A percentile compares a stretch with the other conserved stretches of the same genome.
Conservation (phyloP, 2,888 invertebrate species). For the Hedya salicella region DNA sequence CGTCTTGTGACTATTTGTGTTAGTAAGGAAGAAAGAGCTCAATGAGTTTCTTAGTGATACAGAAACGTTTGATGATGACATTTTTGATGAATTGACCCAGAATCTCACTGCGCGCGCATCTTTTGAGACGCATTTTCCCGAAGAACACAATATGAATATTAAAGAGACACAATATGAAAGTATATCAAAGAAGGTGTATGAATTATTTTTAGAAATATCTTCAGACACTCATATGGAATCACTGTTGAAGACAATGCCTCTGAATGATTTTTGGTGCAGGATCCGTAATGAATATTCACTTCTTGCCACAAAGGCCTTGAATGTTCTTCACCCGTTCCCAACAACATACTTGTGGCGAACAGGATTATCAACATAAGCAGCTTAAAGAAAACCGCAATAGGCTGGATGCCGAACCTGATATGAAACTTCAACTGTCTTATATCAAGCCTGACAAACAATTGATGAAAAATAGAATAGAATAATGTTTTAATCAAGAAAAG, state of each 20-base stretch:
- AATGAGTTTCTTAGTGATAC: no score
- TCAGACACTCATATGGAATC: constrained; percentile 53
- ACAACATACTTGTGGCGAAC: constrained; percentile 51
- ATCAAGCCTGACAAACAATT: constrained; percentile 51
- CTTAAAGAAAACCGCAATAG: constrained; percentile 52
- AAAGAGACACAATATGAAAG: no score
- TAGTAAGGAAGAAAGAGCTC: no score
- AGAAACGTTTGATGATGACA: no score
- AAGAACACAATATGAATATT: constrained; percentile 53
- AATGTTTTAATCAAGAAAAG: no score
- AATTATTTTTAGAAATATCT: constrained; percentile 54
- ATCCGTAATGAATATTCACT: no score
- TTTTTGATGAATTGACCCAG: no score
- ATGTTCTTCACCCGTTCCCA: constrained; percentile 48
- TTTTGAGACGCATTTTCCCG: constrained; percentile 52
- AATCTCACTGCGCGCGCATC: no score
- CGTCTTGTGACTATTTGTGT: no score
- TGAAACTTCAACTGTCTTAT: constrained; percentile 51
- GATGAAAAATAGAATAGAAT: constrained; percentile 50
- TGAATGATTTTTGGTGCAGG: no score
- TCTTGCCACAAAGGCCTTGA: constrained; percentile 41
- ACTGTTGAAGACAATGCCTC: constrained; percentile 54
- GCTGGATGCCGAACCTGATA: constrained; percentile 53
- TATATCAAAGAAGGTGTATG: constrained; percentile 52
- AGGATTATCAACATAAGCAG: constrained; percentile 50